Evolutionary conservation across 1,140 invertebrate species (phyloP), one percentile per base, ranked within the genome.

Genomic region (Apis florea): DNA sequence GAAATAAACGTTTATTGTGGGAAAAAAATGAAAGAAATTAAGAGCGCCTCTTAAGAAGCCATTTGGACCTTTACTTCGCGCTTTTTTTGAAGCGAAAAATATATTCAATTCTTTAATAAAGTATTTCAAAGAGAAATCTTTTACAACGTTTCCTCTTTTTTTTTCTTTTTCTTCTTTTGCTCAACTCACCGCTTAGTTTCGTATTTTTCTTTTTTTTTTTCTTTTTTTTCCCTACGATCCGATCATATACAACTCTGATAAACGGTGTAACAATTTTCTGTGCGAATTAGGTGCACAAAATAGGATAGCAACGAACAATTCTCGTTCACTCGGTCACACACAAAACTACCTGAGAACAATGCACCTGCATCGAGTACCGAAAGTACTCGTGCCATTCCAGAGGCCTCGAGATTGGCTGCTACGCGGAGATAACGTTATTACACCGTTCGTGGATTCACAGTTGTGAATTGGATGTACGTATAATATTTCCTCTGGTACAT

Each of bases 281-380:
- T 63, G 26, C 40, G 61, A 80, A 74, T 80, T 80, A 74, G 53
- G n/a, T 21, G 40, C 15, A 49, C 11, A 49, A 66, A 67, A 51
- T 66, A 21, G 58, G 13, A 13, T 56, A 80, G 64, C 77, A 47
- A 40, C 19, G 78, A 64, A 31, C 69, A 53, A 47, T 59, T 58
- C 24, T 40, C 47, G 64, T 77, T 53, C 54, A 59, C 56, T 56
- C 40, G n/a, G 49, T 85, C 63, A 69, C 47, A 76, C 85, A 76
- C 85, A 77, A 80, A 83, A 85, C 80, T 68, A 79, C 56, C 51
- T 49, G 63, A 72, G 58, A 76, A 85, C 80, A 80, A 86, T 86
- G 56, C 51, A 83, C 54, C 70, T 73, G 40, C 66, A 53, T 26
- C 67, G 56, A 63, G 31, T 47, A 58, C 21, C 53, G 61, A 79